Evolutionary conservation across 2,888 invertebrate genomes (phyloP).

Genomic region (Callimorpha dominula): DNA sequence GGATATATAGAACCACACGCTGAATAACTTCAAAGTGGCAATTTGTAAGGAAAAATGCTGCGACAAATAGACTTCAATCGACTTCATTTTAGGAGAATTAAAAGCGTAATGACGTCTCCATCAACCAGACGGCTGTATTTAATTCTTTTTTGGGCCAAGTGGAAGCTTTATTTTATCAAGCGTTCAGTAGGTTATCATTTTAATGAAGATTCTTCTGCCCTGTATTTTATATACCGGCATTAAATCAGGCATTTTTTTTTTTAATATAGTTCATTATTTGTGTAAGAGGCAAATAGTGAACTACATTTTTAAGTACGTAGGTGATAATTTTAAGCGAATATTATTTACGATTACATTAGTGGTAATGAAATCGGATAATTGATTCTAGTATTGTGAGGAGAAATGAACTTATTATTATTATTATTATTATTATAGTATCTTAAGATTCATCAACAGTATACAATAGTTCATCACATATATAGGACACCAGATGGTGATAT

Average conservation of each 20-base stretch:
- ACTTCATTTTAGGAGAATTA: slow-evolving; percentile 52
- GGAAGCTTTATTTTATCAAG: slow-evolving; percentile 6
- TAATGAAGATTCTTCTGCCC: background rate
- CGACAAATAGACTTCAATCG: slow-evolving; percentile 52
- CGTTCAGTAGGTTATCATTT: slow-evolving; percentile 30
- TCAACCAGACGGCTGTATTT: slow-evolving; percentile 21
- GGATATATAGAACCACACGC: slow-evolving; percentile 66
- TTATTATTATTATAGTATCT: no score
- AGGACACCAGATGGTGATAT: no score
- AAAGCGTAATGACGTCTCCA: slow-evolving; percentile 43
- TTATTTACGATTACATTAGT: no score
- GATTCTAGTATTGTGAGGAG: no score
- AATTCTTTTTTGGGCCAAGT: slow-evolving; percentile 23
- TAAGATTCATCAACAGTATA: no score
- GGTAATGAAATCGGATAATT: no score
- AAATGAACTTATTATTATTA: no score
- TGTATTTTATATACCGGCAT: background rate
- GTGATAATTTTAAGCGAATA: no score
- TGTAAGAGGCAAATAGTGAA: no score
- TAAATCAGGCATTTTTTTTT: background rate
- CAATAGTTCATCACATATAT: no score
- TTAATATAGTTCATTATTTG: no score
- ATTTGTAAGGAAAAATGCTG: slow-evolving; percentile 61
- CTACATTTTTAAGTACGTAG: no score
- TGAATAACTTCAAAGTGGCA: slow-evolving; percentile 55